phyloP scores from a whole-genome alignment of 2,888 invertebrate genomes.

The Cryptocheilus praepositus region DNA sequence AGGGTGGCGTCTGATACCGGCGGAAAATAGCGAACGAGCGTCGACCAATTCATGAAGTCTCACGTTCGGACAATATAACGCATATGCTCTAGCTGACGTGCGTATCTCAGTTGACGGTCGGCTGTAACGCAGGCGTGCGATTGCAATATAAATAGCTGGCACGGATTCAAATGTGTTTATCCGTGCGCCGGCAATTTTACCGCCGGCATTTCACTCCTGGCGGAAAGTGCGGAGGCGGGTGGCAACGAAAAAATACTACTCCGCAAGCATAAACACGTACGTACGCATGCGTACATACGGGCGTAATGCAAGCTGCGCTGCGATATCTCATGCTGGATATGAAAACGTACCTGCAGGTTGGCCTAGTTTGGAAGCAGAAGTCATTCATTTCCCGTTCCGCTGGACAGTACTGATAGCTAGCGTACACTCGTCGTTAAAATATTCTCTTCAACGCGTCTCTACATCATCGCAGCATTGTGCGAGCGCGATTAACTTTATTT shows the following conservation, averaged over 20 bases:
- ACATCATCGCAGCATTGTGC: too few relatives aligned
- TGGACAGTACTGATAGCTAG: constrained; percentile 16
- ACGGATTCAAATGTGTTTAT: constrained; percentile 39
- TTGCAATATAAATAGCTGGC: constrained; percentile 34
- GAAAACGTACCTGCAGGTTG: constrained; percentile 14
- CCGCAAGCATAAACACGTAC: not conserved
- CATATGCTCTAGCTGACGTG: not conserved
- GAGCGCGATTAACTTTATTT: too few relatives aligned
- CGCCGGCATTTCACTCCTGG: constrained; percentile 24
- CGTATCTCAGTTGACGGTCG: constrained; percentile 1
- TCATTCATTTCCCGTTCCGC: constrained; percentile 24
- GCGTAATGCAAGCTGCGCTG: constrained; percentile 3
- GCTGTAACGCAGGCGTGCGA: constrained; percentile 8
- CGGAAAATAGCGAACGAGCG: not conserved
- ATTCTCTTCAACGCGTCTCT: too few relatives aligned
- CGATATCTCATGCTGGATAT: constrained; percentile 15
- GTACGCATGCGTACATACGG: not conserved
- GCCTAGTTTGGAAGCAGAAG: constrained; percentile 28
- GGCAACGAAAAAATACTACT: constrained; percentile 7
- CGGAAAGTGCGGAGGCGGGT: not conserved
- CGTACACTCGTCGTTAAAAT: constrained; percentile 15
- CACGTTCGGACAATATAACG: constrained; percentile 5
- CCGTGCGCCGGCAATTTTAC: constrained; percentile 23
- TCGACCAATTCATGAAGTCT: not conserved
- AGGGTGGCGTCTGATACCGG: too few relatives aligned